phyloP scores from a whole-genome alignment of 2,797 vertebrate genomes.

The Hirundo rustica region DNA sequence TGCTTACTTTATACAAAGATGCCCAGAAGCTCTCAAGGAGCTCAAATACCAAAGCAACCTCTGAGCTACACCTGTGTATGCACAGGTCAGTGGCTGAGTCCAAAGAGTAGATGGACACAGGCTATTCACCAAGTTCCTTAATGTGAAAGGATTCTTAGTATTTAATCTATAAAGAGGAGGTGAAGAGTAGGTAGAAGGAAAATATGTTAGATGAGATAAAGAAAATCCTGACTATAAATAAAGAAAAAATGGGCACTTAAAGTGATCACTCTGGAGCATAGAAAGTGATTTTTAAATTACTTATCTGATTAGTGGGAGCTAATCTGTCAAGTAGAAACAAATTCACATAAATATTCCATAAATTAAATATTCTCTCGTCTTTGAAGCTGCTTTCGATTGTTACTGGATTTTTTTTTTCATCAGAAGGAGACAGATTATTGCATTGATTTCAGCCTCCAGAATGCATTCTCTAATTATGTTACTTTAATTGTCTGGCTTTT shows the following conservation, averaged over 20 bases:
- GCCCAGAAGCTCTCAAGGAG: not conserved
- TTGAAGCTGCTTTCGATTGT: not conserved
- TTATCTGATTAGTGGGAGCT: slow-evolving; percentile 34
- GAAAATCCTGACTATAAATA: not conserved
- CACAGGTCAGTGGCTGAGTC: not conserved
- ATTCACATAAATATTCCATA: slow-evolving; percentile 22
- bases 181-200: not conserved
- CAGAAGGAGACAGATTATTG: not conserved
- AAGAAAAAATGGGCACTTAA: not conserved
- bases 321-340: slow-evolving; percentile 43
- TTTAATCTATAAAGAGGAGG: slow-evolving; percentile 26
- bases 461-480: slow-evolving; percentile 1
- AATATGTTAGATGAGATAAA: slow-evolving; percentile 31
- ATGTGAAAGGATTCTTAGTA: not conserved
- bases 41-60: not conserved
- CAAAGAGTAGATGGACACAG: not conserved
- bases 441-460: slow-evolving; percentile 42
- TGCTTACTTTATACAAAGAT: not conserved
- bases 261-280: not conserved
- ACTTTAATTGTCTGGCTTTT: slow-evolving; percentile 24
- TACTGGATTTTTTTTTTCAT: not conserved
- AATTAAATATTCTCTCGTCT: slow-evolving; percentile 39
- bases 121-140: not conserved
- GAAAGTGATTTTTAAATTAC: slow-evolving; percentile 52
- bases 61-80: not conserved